Evolutionary conservation across 2,888 invertebrate species (phyloP).

Genomic region (Coleophora flavipennella): DNA sequence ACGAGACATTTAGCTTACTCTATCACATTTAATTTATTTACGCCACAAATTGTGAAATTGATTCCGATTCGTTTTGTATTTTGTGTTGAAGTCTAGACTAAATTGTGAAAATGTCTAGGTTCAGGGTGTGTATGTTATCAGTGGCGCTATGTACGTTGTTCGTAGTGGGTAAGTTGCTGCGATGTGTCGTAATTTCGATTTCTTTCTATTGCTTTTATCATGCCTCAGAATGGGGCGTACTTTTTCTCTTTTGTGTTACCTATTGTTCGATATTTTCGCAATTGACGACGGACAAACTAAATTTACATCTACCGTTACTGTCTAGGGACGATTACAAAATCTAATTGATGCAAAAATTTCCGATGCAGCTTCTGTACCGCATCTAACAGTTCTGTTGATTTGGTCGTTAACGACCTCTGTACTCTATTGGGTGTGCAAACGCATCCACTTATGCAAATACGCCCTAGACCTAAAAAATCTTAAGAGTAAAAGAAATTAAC

Average conservation of each 20-base stretch:
- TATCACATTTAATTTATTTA: constrained; percentile 29
- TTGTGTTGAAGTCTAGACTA: constrained; percentile 15
- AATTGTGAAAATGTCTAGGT: constrained; percentile 37
- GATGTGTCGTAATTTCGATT: constrained; percentile 21
- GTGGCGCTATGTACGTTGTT: constrained; percentile 43
- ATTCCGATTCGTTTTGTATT: constrained; percentile 18
- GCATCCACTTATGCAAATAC: too few species aligned
- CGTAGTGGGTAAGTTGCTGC: constrained; percentile 41
- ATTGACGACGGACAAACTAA: constrained; percentile 3
- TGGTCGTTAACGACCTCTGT: too few species aligned
- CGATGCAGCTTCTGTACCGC: too few species aligned
- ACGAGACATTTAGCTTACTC: constrained; percentile 8
- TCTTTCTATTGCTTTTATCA: constrained; percentile 43
- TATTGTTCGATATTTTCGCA: constrained; percentile 8
- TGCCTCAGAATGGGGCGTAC: constrained; percentile 13
- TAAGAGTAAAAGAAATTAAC: too few species aligned
- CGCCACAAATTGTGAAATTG: constrained; percentile 33
- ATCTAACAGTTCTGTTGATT: too few species aligned
- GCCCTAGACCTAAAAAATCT: too few species aligned
- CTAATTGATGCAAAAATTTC: too few species aligned
- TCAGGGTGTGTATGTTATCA: constrained; percentile 41
- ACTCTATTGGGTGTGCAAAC: too few species aligned
- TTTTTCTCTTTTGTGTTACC: not conserved
- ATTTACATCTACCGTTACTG: not conserved
- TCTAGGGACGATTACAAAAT: not conserved